Evolutionary conservation across 2,113 vertebrate genomes (phyloP).

Genomic region (Albula glossodonta): DNA sequence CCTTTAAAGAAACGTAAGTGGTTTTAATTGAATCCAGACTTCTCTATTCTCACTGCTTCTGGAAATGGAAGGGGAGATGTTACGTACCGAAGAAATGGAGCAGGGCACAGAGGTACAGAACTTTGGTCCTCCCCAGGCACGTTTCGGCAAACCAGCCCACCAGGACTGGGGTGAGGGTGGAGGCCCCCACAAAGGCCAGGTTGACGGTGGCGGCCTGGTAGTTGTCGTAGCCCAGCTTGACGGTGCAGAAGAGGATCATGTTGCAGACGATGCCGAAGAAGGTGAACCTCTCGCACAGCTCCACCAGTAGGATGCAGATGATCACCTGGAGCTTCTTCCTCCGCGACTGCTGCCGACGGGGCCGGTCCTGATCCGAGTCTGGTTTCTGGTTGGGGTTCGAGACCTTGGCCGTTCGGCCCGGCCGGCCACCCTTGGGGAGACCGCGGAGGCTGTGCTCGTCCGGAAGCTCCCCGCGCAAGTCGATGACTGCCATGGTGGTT

Average conservation of each 20-base stretch:
- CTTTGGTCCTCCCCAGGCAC: constrained; percentile 73
- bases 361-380: background rate
- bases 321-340: constrained; percentile 71
- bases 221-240: constrained; percentile 79
- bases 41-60: too few species aligned
- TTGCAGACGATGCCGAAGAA: constrained; percentile 91
- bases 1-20: too few species aligned
- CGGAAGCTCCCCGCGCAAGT: constrained; percentile 25
- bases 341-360: constrained; percentile 30
- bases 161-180: constrained; percentile 72
- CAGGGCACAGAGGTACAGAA: constrained; percentile 77
- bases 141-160: constrained; percentile 79
- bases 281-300: constrained; percentile 85
- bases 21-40: too few species aligned
- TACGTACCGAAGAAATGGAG: constrained; percentile 89
- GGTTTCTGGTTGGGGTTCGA: constrained; percentile 28
- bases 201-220: constrained; percentile 82
- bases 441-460: constrained; percentile 26
- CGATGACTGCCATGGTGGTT: constrained; percentile 55
- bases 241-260: constrained; percentile 86
- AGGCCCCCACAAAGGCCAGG: constrained; percentile 84
- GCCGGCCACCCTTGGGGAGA: constrained; percentile 8
- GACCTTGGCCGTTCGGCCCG: background rate
- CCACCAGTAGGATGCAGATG: constrained; percentile 82
- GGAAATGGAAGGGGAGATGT: too few species aligned